Evolutionary conservation across 2,797 vertebrate genomes (phyloP).

Genomic region (Mormyrops boulengeri): DNA sequence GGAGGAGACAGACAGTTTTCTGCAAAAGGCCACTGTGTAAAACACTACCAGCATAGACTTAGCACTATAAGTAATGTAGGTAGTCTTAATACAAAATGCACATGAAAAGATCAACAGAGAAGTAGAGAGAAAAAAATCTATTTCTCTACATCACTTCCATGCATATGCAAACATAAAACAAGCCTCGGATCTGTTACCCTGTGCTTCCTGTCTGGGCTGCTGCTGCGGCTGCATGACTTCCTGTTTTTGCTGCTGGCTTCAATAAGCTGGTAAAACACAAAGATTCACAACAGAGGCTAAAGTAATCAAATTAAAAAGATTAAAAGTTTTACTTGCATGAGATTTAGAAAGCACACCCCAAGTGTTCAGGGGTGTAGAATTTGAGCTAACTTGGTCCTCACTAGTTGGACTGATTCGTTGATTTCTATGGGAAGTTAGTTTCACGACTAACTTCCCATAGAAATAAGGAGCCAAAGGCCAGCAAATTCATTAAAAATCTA

Average conservation of each 20-base stretch:
- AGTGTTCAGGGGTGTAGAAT: neutral
- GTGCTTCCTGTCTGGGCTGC: constrained; percentile 57
- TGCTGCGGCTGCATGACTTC: constrained; percentile 53
- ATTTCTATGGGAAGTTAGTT: neutral
- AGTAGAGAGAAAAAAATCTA: neutral
- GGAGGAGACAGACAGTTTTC: constrained; percentile 47
- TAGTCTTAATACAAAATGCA: neutral
- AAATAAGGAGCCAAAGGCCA: neutral
- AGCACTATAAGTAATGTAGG: neutral
- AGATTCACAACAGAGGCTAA: constrained; percentile 31
- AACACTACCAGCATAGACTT: neutral
- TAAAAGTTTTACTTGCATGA: neutral
- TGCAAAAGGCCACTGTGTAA: neutral
- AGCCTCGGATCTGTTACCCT: constrained; percentile 40
- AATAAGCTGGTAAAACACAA: constrained; percentile 47
- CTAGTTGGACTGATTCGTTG: neutral
- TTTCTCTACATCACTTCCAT: neutral
- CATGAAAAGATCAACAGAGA: neutral
- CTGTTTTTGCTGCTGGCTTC: constrained; percentile 60
- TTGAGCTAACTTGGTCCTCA: neutral
- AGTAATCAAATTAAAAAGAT: constrained; percentile 16
- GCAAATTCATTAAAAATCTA: neutral
- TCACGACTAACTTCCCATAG: neutral
- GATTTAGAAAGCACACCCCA: neutral
- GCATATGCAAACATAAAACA: neutral